Evolutionary conservation across 1,140 invertebrate species (phyloP).

Genomic region (Zaprionus kolodkinae): DNA sequence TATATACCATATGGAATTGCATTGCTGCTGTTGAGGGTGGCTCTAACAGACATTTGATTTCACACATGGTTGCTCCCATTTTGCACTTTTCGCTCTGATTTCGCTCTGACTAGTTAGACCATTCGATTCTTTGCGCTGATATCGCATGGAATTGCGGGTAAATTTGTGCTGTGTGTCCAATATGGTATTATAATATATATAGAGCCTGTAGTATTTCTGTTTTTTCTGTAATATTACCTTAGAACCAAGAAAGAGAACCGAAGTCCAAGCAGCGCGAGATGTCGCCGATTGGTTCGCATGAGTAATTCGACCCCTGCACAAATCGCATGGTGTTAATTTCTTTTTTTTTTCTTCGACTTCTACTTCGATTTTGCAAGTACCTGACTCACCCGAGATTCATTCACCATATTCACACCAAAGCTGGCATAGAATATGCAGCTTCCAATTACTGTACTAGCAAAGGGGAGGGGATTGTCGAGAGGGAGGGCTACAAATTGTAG

Average conservation of each 20-base stretch:
- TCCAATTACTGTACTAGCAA: constrained; percentile 66
- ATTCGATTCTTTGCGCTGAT: constrained; percentile 1
- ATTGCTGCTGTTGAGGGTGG: neutral
- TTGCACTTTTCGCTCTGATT: constrained; percentile 2
- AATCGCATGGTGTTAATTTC: constrained; percentile 50
- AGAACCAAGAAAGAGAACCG: constrained; percentile 7
- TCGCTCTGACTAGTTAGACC: constrained; percentile 4
- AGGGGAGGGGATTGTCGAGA: neutral
- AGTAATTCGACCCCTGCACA: constrained; percentile 61
- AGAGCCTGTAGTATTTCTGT: neutral
- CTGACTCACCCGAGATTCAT: constrained; percentile 41
- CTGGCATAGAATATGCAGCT: constrained; percentile 69
- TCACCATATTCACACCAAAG: constrained; percentile 19
- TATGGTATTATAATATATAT: neutral
- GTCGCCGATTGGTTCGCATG: constrained; percentile 60
- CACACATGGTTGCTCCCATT: constrained; percentile 1
- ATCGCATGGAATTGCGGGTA: constrained; percentile 3
- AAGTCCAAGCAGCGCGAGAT: constrained; percentile 33
- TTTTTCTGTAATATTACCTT: neutral
- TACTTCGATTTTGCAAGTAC: constrained; percentile 19
- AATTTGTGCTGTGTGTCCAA: constrained; percentile 1
- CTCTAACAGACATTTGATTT: neutral
- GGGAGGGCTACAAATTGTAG: neutral
- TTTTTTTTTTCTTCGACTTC: constrained; percentile 24
- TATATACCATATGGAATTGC: neutral